These are phyloP conservation scores for Belgica antarctica DNA, from an alignment of 2,888 invertebrate genomes.

Conservation along the genomic window DNA sequence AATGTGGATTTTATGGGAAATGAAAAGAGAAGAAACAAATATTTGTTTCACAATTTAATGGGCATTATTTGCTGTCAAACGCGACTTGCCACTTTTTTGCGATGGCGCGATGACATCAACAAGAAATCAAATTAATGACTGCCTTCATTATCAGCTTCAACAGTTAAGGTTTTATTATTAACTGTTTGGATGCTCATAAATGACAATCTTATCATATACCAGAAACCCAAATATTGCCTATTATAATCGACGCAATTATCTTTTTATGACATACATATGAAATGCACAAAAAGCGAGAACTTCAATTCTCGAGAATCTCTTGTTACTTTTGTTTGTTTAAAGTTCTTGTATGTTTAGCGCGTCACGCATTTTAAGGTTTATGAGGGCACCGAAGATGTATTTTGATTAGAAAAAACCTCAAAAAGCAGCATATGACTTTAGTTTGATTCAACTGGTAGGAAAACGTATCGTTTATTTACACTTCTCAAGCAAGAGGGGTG, in stretches of 20 bases:
- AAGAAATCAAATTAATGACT: constrained; percentile 16
- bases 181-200: not conserved
- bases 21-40: not conserved
- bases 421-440: constrained; percentile 31
- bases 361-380: constrained; percentile 14
- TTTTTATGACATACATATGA: constrained; percentile 12
- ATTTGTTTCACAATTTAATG: too few relatives aligned
- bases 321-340: constrained; percentile 41
- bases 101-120: not conserved
- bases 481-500: constrained; percentile 9
- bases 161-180: not conserved
- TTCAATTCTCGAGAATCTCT: constrained; percentile 30
- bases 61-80: not conserved
- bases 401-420: constrained; percentile 20
- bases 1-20: constrained; percentile 18
- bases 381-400: constrained; percentile 13
- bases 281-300: not conserved
- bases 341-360: too few relatives aligned
- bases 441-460: constrained; percentile 13
- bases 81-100: not conserved
- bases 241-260: not conserved
- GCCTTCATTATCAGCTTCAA: not conserved
- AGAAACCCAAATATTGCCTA: not conserved
- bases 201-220: not conserved
- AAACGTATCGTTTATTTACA: constrained; percentile 15